Percentiles rank a stretch among this genome's conserved stretches.
Conservation (phyloP, 2,113 vertebrate genomes). For the Sinocyclocheilus grahami region DNA sequence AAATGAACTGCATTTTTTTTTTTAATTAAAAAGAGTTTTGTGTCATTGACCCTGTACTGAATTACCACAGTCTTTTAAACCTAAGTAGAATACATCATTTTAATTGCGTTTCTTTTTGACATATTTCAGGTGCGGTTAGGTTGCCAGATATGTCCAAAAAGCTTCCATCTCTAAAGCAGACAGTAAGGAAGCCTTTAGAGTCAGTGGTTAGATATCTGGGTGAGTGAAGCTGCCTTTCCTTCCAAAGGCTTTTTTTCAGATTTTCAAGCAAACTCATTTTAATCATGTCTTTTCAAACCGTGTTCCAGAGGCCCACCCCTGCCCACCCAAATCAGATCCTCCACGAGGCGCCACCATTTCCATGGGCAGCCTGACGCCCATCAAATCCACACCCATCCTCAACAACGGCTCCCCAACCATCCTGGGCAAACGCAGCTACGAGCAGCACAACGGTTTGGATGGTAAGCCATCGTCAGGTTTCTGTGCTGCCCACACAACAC, state of each 20-base stretch:
- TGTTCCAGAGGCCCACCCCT: constrained; percentile 88
- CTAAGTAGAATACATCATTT: background rate
- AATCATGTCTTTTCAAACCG: background rate
- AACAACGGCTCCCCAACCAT: constrained; percentile 98
- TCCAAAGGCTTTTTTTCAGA: background rate
- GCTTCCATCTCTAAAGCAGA: constrained; percentile 83
- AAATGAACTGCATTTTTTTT: too few relatives aligned
- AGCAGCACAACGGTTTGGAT: constrained; percentile 95
- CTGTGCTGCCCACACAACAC: background rate
- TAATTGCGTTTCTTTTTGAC: background rate
- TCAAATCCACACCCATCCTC: constrained; percentile 89
- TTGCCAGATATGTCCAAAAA: constrained; percentile 88
- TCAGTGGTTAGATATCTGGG: constrained; percentile 93
- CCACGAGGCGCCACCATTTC: constrained; percentile 81
- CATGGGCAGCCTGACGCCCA: constrained; percentile 85
- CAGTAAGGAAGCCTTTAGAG: constrained; percentile 91
- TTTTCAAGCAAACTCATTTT: background rate
- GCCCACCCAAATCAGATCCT: constrained; percentile 83
- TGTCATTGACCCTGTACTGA: background rate
- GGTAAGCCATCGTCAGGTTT: constrained; percentile 74
- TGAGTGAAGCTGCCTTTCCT: constrained; percentile 63
- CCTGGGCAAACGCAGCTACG: constrained; percentile 93
- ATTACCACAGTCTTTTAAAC: background rate
- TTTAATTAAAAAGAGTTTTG: background rate
- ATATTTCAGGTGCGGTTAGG: constrained; percentile 83